Conservation (phyloP, 1,140 invertebrate genomes). For the Chironomus tepperi region DNA sequence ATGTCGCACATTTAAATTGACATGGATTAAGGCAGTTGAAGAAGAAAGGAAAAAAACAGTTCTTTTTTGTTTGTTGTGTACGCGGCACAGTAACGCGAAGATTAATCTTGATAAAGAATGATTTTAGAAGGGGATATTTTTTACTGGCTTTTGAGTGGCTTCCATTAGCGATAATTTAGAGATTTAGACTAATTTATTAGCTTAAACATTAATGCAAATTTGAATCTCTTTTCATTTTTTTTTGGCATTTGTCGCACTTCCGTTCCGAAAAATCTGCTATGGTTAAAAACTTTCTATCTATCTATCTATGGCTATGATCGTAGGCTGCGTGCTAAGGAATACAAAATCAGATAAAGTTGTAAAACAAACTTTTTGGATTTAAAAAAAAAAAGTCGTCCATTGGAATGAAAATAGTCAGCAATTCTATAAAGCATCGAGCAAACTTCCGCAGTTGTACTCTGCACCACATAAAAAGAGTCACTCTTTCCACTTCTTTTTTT, state of each 20-base stretch:
- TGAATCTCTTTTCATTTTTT: not conserved
- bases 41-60: not conserved
- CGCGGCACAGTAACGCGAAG: not conserved
- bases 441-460: constrained; percentile 11
- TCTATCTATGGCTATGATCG: not conserved
- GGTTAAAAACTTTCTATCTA: not conserved
- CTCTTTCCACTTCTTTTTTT: too few relatives aligned
- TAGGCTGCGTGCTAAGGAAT: not conserved
- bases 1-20: constrained; percentile 2
- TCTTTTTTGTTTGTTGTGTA: not conserved
- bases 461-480: not conserved
- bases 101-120: constrained; percentile 14
- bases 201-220: not conserved
- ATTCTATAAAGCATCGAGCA: not conserved
- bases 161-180: constrained; percentile 10
- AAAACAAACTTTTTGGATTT: not conserved
- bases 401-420: not conserved
- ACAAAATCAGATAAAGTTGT: not conserved
- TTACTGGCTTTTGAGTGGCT: constrained; percentile 7
- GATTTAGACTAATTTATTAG: constrained; percentile 14
- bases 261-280: not conserved
- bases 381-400: not conserved
- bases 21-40: constrained; percentile 6
- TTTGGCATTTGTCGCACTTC: not conserved
- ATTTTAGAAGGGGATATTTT: not conserved